phyloP scores from a whole-genome alignment of 2,113 vertebrate species.

The Dicentrarchus labrax region DNA sequence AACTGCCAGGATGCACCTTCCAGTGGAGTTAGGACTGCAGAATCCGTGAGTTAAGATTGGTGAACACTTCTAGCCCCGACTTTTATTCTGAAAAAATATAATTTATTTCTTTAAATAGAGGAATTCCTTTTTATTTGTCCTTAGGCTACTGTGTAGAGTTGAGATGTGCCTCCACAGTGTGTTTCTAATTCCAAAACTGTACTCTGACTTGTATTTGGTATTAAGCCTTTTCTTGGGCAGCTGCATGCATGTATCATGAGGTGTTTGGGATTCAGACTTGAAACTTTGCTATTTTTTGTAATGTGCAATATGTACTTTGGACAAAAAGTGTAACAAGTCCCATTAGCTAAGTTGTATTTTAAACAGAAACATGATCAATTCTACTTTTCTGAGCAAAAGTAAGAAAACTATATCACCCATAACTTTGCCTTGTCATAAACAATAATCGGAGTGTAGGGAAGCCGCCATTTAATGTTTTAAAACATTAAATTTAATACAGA shows the following conservation, averaged over 20 bases:
- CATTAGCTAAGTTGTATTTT: slow-evolving; percentile 22
- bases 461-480: background rate
- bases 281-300: slow-evolving; percentile 48
- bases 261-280: slow-evolving; percentile 71
- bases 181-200: slow-evolving; percentile 48
- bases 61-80: slow-evolving; percentile 26
- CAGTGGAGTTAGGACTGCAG: slow-evolving; percentile 35
- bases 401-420: slow-evolving; percentile 6
- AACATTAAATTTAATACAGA: background rate
- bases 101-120: slow-evolving; percentile 44
- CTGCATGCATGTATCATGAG: slow-evolving; percentile 58
- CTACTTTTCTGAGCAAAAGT: slow-evolving; percentile 5
- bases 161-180: slow-evolving; percentile 58
- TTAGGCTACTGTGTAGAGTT: slow-evolving; percentile 48
- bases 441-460: background rate
- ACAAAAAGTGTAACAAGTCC: slow-evolving; percentile 41
- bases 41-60: slow-evolving; percentile 27
- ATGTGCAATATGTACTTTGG: slow-evolving; percentile 68
- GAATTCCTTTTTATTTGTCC: slow-evolving; percentile 34
- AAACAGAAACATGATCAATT: slow-evolving; percentile 21
- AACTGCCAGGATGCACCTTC: slow-evolving; percentile 34
- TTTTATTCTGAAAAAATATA: slow-evolving; percentile 29
- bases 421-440: background rate
- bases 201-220: slow-evolving; percentile 53
- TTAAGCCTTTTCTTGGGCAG: slow-evolving; percentile 59